A percentile compares a stretch with the other conserved stretches of the same genome.
These are phyloP conservation scores for Parus major DNA, from an alignment of 2,113 vertebrate genomes.

Conservation along the genomic window DNA sequence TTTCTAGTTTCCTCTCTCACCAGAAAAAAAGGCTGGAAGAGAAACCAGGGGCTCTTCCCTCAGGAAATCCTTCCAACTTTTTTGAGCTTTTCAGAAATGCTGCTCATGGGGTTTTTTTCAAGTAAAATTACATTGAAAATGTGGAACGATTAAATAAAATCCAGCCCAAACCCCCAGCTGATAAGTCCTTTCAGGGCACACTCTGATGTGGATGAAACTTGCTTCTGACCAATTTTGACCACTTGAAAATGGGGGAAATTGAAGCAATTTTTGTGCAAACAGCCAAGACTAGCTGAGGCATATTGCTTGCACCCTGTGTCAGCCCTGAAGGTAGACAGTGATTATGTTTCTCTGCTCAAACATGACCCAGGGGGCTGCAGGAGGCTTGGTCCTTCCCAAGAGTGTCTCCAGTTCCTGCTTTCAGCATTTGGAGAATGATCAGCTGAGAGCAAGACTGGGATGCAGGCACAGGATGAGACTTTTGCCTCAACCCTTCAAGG, in stretches of 20 bases:
- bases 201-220: background rate
- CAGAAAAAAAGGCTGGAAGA: background rate
- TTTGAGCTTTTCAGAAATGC: background rate
- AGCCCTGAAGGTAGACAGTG: background rate
- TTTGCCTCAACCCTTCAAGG: background rate
- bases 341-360: background rate
- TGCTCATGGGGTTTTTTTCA: rapidly evolving
- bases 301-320: background rate
- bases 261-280: background rate
- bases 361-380: rapidly evolving
- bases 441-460: background rate
- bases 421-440: rapidly evolving
- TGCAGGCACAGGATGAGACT: background rate
- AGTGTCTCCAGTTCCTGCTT: background rate
- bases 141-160: background rate
- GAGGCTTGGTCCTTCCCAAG: background rate
- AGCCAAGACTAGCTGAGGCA: background rate
- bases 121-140: background rate
- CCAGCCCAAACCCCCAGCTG: background rate
- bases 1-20: background rate
- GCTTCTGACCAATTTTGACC: background rate
- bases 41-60: background rate
- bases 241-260: background rate
- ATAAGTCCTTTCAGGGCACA: background rate
- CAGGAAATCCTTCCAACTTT: background rate